phyloP scores from a whole-genome alignment of 2,113 vertebrate species.

The Python bivittatus region DNA sequence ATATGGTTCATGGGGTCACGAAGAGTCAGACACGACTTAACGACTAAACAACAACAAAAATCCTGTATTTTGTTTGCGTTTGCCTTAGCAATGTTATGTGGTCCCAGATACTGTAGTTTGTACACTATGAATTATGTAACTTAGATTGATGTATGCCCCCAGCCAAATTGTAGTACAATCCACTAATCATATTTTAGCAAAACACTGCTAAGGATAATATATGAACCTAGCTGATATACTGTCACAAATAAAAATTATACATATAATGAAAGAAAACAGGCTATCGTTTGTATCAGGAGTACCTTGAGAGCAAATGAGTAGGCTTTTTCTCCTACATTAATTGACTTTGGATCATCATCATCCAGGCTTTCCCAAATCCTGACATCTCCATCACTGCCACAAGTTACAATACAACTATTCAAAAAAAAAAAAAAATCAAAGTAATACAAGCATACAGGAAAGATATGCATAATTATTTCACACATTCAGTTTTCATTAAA shows the following conservation, averaged over 20 bases:
- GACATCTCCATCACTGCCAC: constrained; percentile 94
- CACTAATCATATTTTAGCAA: background rate
- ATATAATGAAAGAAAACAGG: background rate
- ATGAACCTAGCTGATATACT: background rate
- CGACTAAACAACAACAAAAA: too few relatives aligned
- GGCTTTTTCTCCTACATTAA: constrained; percentile 92
- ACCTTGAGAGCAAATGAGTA: constrained; percentile 91
- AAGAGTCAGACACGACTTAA: too few relatives aligned
- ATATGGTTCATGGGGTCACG: too few relatives aligned
- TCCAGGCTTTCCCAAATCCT: constrained; percentile 94
- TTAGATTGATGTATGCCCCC: background rate
- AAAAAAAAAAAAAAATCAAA: constrained; percentile 19
- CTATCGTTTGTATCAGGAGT: background rate
- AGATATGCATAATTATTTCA: background rate
- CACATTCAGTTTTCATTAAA: background rate
- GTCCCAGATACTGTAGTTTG: background rate
- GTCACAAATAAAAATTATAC: background rate
- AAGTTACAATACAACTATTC: constrained; percentile 88
- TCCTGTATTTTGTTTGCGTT: background rate
- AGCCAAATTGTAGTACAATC: background rate
- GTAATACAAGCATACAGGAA: background rate
- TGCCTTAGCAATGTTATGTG: background rate
- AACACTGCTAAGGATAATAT: background rate
- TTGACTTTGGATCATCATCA: constrained; percentile 93
- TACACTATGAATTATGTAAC: background rate